phyloP scores from a whole-genome alignment of 2,113 vertebrate genomes.

The Blennius ocellaris region DNA sequence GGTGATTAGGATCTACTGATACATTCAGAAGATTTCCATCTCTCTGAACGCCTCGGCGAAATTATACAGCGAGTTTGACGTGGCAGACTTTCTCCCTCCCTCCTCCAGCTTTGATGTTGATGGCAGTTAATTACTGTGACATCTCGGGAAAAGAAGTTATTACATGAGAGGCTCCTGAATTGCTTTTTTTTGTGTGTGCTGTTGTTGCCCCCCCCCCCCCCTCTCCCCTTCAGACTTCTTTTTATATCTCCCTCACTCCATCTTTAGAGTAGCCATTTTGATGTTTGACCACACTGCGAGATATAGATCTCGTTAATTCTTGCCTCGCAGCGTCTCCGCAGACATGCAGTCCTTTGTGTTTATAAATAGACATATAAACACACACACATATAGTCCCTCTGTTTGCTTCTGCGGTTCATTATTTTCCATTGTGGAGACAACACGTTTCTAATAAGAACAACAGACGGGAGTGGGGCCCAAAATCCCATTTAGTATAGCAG shows the following conservation, averaged over 20 bases:
- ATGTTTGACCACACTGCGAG: constrained; percentile 36
- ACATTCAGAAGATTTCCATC: constrained; percentile 52
- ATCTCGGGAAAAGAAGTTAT: constrained; percentile 47
- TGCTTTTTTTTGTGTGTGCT: constrained; percentile 35
- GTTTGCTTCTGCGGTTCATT: constrained; percentile 44
- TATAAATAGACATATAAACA: constrained; percentile 7
- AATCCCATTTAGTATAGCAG: not conserved
- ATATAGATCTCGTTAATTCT: constrained; percentile 70
- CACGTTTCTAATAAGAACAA: constrained; percentile 21
- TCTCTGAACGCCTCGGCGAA: constrained; percentile 59
- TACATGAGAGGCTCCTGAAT: constrained; percentile 51
- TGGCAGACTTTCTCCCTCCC: constrained; percentile 27
- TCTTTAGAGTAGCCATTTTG: constrained; percentile 32
- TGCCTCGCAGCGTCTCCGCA: constrained; percentile 67
- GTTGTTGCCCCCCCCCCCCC: not conserved
- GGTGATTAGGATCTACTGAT: constrained; percentile 61
- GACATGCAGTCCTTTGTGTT: constrained; percentile 35
- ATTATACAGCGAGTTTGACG: constrained; percentile 56
- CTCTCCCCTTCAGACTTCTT: not conserved
- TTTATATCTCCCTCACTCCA: constrained; percentile 6
- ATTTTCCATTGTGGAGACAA: constrained; percentile 44
- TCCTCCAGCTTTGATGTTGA: constrained; percentile 66
- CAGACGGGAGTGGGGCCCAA: not conserved
- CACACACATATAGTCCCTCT: not conserved
- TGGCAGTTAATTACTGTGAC: constrained; percentile 69